phyloP scores from a whole-genome alignment of 2,113 vertebrate genomes.

The Anoplopoma fimbria region DNA sequence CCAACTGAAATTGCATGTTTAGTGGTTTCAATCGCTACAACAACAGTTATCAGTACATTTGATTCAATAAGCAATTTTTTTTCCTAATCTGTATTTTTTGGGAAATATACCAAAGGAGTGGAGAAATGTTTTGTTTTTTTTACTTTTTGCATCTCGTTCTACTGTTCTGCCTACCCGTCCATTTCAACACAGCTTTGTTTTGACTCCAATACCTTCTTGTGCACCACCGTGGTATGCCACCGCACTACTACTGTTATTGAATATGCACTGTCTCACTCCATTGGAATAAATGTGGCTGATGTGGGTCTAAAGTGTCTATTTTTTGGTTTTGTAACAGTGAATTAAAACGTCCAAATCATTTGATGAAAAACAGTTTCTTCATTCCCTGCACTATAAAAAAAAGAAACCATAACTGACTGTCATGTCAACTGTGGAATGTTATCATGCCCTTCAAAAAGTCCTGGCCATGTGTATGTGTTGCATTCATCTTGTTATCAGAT shows the following conservation, averaged over 20 bases:
- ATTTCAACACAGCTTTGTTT: constrained; percentile 51
- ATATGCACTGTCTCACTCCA: constrained; percentile 80
- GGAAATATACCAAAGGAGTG: constrained; percentile 24
- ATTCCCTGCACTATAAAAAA: constrained; percentile 3
- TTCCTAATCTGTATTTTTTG: constrained; percentile 36
- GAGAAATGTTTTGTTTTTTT: constrained; percentile 35
- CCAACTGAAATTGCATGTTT: constrained; percentile 8
- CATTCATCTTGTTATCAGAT: constrained; percentile 31
- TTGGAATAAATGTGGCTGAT: constrained; percentile 77
- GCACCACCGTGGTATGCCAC: constrained; percentile 53
- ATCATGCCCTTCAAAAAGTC: constrained; percentile 61
- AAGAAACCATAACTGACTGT: constrained; percentile 13
- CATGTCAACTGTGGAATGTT: constrained; percentile 35
- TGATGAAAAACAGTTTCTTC: neutral
- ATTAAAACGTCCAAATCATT: constrained; percentile 8
- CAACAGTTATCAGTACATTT: constrained; percentile 18
- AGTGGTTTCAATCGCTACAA: constrained; percentile 37
- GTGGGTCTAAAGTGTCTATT: constrained; percentile 53
- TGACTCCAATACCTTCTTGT: constrained; percentile 38
- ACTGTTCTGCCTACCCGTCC: constrained; percentile 39
- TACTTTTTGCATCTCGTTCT: constrained; percentile 50
- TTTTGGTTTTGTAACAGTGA: neutral
- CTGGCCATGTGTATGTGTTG: constrained; percentile 19
- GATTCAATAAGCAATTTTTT: constrained; percentile 28
- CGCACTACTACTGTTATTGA: constrained; percentile 79